Base-by-base conservation (phyloP, 2,797 vertebrate species). In the Ibycter americanus region DNA sequence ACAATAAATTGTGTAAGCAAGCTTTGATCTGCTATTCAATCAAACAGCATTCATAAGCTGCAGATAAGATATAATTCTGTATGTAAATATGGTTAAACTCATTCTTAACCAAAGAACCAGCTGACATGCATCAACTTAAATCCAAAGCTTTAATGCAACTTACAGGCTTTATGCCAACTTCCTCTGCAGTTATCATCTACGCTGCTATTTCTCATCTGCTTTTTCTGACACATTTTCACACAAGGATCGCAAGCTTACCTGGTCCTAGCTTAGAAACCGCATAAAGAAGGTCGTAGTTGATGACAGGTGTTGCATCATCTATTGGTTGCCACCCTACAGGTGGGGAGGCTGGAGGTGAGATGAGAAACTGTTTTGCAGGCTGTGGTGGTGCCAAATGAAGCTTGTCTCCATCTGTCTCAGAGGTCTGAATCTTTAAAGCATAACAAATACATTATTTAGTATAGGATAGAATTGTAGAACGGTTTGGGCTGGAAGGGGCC, bases 271-370 rank as follows among this genome's bases (percentile, higher is more conserved):
- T 99, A 66, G 98, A 99, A 85, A 99, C 98, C 4, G 99, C 98
- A 21, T 98, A 99, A 74, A 99, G 98, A 78, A 99, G 98, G 97
- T 99, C 99, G 1, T 99, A 99, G 97, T 99, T 99, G 96, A 99
- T 99, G 94, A 99, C 98, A 8, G 98, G 98, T 4, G 98, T 99
- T 89, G 98, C 98, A 49, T 99, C 99, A 9, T 98, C 98, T 76
- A 98, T 98, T 56, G 98, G 98, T 91, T 99, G 98, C 99, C 99
- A 99, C 93, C 98, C 98, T 27, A 98, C 97, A 17, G 99, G 99
- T 44, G 98, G 98, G 22, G 99, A 99, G 32, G 98, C 98, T 25
- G 99, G 99, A 63, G 99, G 99, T 8, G 99, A 99, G 98, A 99
- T 99, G 98, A 99, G 98, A 96, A 98, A 99, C 98, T 99, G 98